These are phyloP conservation scores for Cylloceria caligata DNA, from an alignment of 2,888 invertebrate genomes.

Conservation along the genomic window DNA sequence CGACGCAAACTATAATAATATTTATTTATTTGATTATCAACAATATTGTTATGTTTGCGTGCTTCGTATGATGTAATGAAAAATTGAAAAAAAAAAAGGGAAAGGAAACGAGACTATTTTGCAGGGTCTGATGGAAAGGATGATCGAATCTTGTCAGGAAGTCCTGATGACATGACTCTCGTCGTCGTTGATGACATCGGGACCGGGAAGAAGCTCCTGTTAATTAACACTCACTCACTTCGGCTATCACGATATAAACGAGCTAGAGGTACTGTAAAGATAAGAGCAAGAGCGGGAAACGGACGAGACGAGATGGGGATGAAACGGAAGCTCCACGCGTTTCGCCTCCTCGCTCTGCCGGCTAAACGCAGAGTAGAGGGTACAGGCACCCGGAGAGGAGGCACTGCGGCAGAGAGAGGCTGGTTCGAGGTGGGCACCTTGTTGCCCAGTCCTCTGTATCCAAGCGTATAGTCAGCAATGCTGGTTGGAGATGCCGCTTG, in stretches of 20 bases:
- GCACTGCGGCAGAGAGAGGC: conserved; percentile 38
- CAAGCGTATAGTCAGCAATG: conserved; percentile 50
- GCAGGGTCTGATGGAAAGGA: not conserved
- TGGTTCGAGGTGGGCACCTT: conserved; percentile 39
- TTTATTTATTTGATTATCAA: not conserved
- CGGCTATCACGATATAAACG: conserved; percentile 60
- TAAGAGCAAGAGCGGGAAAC: conserved; percentile 72
- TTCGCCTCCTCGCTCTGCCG: conserved; percentile 46
- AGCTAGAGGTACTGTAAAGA: conserved; percentile 76
- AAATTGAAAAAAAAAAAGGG: not conserved
- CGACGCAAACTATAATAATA: not conserved
- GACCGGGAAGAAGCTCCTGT: conserved; percentile 53
- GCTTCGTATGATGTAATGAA: not conserved
- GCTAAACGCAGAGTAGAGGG: conserved; percentile 14
- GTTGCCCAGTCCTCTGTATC: conserved; percentile 64
- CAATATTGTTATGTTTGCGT: not conserved
- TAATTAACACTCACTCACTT: conserved; percentile 59
- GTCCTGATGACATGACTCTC: conserved; percentile 24
- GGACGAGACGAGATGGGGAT: conserved; percentile 63
- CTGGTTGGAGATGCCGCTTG: conserved; percentile 72
- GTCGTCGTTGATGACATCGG: conserved; percentile 40
- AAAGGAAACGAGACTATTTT: not conserved
- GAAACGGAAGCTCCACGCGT: conserved; percentile 56
- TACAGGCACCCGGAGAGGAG: conserved; percentile 1
- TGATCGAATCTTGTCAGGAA: conserved; percentile 16